Base-by-base conservation (phyloP, 2,888 invertebrate genomes). In the Phyllotreta striolata region DNA sequence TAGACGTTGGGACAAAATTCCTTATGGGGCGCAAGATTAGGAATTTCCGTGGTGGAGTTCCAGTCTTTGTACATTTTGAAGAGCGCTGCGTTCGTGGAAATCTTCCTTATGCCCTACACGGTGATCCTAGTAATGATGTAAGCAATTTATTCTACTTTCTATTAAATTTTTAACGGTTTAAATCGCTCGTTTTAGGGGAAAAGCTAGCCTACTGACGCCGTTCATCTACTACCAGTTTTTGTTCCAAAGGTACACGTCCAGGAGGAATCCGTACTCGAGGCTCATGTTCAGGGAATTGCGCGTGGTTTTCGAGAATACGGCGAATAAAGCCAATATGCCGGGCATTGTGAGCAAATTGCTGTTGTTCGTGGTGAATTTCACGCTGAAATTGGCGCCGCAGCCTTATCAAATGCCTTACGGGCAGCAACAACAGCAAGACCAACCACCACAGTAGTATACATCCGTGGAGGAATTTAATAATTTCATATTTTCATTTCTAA, bases 211-310 rank as follows among this genome's bases (percentile, higher is more conserved):
- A 63, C 84, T 98, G 77, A 92, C 96, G 9, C 97, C 98, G 47
- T 93, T 99, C 83, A 89, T 97, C 76, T 99, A 98, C 86, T 98
- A 97, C 83, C 94, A 98, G 81, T 99, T 99, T 84, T 84, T 99
- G 76, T 88, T 91, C 66, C 88, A 95, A 80, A 90, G 99, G 66
- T 96, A 98, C 84, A 85, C 92, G 66, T 98, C 98, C 5, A 88
- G 95, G 63, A 90, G 99, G 74, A 99, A 99, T 86, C 97, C 98
- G 0, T 95, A 95, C 84, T 96, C 96, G 59, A 90, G 96, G 79
- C 95, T 91, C 80, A 91, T 96, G 82, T 98, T 97, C 85, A 87
- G 88, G 70, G 97, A 97, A 81, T 84, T 98, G 76, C 87, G 95
- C 70, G 84, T 89, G 70, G 83, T 87, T 0, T 84, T 91, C 6